These are phyloP conservation scores for Oncorhynchus kisutch DNA, from an alignment of 2,113 vertebrate genomes.

Conservation along the genomic window DNA sequence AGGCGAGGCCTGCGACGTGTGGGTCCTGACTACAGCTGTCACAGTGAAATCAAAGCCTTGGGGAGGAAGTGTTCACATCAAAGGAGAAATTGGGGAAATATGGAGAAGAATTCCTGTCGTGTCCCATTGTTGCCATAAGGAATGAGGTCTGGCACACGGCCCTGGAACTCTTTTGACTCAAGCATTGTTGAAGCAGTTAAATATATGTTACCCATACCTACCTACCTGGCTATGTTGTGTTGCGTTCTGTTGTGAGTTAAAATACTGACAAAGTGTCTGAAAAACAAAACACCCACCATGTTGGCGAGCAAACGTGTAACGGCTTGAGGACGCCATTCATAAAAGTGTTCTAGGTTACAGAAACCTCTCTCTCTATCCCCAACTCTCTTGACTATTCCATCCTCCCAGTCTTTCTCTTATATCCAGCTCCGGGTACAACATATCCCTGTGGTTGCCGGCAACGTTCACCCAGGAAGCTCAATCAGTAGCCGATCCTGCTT, in stretches of 20 bases:
- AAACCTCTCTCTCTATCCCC: background rate
- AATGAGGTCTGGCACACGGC: conserved; percentile 47
- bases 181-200: conserved; percentile 29
- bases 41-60: conserved; percentile 31
- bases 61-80: conserved; percentile 48
- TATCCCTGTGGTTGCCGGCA: conserved; percentile 63
- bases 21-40: conserved; percentile 6
- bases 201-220: conserved; percentile 46
- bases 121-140: conserved; percentile 56
- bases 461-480: conserved; percentile 73
- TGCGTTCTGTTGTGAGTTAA: conserved; percentile 30
- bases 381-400: background rate
- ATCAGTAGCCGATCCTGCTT: conserved; percentile 36
- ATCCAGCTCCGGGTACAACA: too few relatives aligned
- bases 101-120: conserved; percentile 29
- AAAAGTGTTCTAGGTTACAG: conserved; percentile 36
- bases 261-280: conserved; percentile 32
- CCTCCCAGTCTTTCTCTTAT: background rate
- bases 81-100: conserved; percentile 35
- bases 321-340: conserved; percentile 47
- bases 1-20: background rate
- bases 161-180: conserved; percentile 39
- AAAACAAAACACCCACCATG: conserved; percentile 33
- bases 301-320: conserved; percentile 35
- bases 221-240: conserved; percentile 2